Percentiles rank a stretch among this genome's conserved stretches.
Conservation (phyloP, 2,113 vertebrate genomes). For the Chiloscyllium plagiosum region DNA sequence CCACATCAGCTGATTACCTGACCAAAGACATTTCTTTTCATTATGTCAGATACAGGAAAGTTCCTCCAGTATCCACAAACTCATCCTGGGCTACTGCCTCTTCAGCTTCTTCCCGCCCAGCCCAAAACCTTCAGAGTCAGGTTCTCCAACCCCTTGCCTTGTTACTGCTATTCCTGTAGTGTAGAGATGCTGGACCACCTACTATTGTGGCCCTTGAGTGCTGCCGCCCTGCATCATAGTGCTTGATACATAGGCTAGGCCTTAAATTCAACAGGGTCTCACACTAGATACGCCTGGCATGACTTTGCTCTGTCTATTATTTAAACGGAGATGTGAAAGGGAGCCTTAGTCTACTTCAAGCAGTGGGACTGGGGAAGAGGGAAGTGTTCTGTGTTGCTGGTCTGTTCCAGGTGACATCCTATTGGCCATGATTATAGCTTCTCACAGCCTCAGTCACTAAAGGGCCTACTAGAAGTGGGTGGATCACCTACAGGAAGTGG, state of each 20-base stretch:
- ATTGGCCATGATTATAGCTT: background rate
- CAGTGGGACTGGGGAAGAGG: background rate
- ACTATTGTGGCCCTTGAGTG: background rate
- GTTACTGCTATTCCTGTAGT: background rate
- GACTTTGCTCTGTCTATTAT: background rate
- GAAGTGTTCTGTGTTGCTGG: background rate
- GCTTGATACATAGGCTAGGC: background rate
- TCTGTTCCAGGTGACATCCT: background rate
- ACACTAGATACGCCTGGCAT: background rate
- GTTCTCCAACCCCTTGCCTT: background rate
- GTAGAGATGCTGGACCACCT: background rate
- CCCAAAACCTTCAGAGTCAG: background rate
- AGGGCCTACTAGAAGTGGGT: background rate
- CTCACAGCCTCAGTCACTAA: background rate
- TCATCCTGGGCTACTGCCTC: background rate
- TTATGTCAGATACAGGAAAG: background rate
- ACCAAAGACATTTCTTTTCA: background rate
- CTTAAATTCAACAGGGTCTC: background rate
- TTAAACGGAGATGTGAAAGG: background rate
- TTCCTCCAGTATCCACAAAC: background rate
- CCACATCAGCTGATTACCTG: background rate
- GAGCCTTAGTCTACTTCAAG: background rate
- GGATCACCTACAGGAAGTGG: background rate
- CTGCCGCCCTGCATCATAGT: background rate
- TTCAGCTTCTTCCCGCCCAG: background rate